Evolutionary conservation across 2,888 invertebrate species (phyloP).

Genomic region (Megalurothrips usitatus): DNA sequence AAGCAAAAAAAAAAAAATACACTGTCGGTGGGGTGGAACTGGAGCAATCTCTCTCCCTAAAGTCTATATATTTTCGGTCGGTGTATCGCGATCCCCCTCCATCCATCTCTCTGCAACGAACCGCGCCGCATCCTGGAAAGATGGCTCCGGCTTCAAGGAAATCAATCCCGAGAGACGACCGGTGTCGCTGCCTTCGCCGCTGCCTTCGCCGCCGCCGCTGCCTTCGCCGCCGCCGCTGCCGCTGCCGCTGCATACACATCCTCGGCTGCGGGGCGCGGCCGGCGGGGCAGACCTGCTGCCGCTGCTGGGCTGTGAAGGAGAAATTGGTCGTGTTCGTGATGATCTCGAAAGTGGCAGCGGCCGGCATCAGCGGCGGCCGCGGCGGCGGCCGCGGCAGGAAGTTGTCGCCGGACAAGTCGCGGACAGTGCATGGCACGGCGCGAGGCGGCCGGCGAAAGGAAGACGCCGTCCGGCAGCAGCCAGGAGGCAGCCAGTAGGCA

Average conservation of each 20-base stretch:
- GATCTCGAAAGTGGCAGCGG: background rate
- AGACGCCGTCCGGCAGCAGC: too few species aligned
- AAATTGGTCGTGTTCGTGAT: slow-evolving; percentile 17
- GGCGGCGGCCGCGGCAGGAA: background rate
- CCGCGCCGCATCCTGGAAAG: background rate
- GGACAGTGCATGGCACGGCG: background rate
- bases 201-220: background rate
- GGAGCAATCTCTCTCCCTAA: background rate
- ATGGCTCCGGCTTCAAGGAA: slow-evolving; percentile 10
- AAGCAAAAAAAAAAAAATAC: too few species aligned
- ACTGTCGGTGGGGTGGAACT: background rate
- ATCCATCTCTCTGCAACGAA: background rate
- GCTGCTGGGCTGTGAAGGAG: background rate
- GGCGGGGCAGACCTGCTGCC: background rate
- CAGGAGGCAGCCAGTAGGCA: too few species aligned
- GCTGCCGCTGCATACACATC: background rate
- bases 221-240: background rate
- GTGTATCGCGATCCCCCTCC: background rate
- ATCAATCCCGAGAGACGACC: background rate
- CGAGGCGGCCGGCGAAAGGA: too few species aligned
- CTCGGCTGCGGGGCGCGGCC: too few species aligned
- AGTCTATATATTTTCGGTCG: background rate
- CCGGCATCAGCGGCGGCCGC: too few species aligned
- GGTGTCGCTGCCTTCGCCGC: too few species aligned
- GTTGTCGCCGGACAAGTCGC: background rate